These are phyloP conservation scores for Acanthoscelides obtectus DNA, from an alignment of 2,888 invertebrate species.

Conservation along the genomic window DNA sequence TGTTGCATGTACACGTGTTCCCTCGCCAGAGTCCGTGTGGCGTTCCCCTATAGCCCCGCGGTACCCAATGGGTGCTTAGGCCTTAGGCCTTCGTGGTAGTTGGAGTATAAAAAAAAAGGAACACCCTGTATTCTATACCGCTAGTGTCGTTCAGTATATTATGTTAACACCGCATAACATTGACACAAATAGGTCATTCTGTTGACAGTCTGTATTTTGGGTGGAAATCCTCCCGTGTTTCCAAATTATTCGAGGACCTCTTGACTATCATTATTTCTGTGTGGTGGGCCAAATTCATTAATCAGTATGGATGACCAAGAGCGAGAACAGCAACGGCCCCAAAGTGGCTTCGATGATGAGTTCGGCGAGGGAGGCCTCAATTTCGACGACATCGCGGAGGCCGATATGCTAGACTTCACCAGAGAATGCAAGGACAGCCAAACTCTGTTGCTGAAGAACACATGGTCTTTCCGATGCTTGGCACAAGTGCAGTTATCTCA, in stretches of 20 bases:
- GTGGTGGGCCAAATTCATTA: not conserved
- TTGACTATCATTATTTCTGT: not conserved
- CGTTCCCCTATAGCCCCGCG: no score
- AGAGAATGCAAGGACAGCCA: conserved; percentile 24
- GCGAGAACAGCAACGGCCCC: not conserved
- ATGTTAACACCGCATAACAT: no score
- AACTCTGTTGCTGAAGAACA: conserved; percentile 34
- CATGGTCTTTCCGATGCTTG: conserved; percentile 42
- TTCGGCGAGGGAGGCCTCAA: conserved; percentile 1
- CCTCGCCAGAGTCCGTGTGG: no score
- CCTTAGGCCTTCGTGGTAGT: no score
- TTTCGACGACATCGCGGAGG: conserved; percentile 7
- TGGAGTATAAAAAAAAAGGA: no score
- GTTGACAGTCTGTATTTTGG: not conserved
- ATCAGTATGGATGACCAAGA: not conserved
- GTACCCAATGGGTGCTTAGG: no score
- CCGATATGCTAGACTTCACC: conserved; percentile 1
- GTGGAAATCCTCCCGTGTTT: not conserved
- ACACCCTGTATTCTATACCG: no score
- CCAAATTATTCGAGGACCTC: not conserved
- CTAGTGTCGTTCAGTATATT: no score
- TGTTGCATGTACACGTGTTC: no score
- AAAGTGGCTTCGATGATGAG: conserved; percentile 1
- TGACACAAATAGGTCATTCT: not conserved
- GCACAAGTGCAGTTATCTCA: conserved; percentile 43